These are phyloP conservation scores for Omphaloscelis lunosa DNA, from an alignment of 2,888 invertebrate species.

Conservation along the genomic window DNA sequence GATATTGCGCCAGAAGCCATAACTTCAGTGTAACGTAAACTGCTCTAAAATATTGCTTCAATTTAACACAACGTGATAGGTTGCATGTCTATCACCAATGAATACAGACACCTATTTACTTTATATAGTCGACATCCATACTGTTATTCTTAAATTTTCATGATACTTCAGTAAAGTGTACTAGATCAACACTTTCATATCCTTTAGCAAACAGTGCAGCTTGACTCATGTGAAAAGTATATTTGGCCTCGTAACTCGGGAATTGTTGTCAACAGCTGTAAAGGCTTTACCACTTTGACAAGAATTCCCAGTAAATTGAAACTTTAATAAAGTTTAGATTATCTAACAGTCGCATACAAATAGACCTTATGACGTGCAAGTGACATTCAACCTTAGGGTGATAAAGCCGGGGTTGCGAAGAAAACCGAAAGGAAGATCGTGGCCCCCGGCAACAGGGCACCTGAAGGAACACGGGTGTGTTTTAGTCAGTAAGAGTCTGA, in stretches of 20 bases:
- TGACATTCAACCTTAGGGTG: background rate
- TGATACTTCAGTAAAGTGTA: background rate
- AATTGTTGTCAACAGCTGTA: no score
- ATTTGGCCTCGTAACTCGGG: background rate
- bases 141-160: slow-evolving; percentile 24
- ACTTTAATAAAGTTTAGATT: background rate
- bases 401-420: no score
- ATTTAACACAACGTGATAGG: background rate
- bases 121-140: background rate
- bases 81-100: slow-evolving; percentile 22
- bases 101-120: slow-evolving; percentile 18
- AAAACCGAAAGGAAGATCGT: no score
- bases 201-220: background rate
- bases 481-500: no score
- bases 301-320: background rate
- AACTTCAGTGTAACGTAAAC: background rate
- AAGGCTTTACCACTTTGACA: background rate
- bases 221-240: background rate
- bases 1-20: background rate
- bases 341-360: background rate
- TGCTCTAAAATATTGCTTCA: background rate
- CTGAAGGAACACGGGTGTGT: no score
- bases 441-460: no score
- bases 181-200: background rate
- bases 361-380: background rate